Evolutionary conservation across 2,797 vertebrate genomes (phyloP), one percentile per base, ranked within the genome.

Genomic region (Tapera naevia): DNA sequence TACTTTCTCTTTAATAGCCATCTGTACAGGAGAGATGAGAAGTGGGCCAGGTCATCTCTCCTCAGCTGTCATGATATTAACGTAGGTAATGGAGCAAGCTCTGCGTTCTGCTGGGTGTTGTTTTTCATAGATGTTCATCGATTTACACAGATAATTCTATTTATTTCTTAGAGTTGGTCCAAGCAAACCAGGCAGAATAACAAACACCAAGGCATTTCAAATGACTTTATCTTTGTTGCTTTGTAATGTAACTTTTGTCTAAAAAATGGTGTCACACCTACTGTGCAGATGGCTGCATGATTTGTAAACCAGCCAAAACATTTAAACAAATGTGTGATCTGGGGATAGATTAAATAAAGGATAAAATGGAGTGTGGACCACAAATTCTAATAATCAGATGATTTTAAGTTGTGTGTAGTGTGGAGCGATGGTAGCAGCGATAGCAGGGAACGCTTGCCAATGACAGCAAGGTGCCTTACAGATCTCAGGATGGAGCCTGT

Each of bases 11-110:
- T 99, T 99, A 99, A 99, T 99, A 99, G 98, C 99, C 99, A 99
- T 99, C 99, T 99, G 99, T 99, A 99, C 99, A 99, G 98, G 99
- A 99, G 99, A 99, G 98, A 98, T 98, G 99, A 99, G 98, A 98
- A 98, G 98, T 98, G 99, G 98, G 98, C 98, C 98, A 98, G 98
- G 99, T 99, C 99, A 99, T 99, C 99, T 99, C 98, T 98, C 98
- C 98, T 99, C 99, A 99, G 99, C 99, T 99, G 99, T 99, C 99
- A 98, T 98, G 99, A 98, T 99, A 99, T 99, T 99, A 99, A 98
- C 98, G 98, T 99, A 99, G 99, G 99, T 99, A 99, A 99, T 99
- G 99, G 99, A 99, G 99, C 99, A 99, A 99, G 98, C 98, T 98
- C 98, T 97, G 97, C 81, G 95, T 98, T 99, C 99, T 99, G 98